phyloP scores from a whole-genome alignment of 2,797 vertebrate species.

The Tokudaia muenninki region DNA sequence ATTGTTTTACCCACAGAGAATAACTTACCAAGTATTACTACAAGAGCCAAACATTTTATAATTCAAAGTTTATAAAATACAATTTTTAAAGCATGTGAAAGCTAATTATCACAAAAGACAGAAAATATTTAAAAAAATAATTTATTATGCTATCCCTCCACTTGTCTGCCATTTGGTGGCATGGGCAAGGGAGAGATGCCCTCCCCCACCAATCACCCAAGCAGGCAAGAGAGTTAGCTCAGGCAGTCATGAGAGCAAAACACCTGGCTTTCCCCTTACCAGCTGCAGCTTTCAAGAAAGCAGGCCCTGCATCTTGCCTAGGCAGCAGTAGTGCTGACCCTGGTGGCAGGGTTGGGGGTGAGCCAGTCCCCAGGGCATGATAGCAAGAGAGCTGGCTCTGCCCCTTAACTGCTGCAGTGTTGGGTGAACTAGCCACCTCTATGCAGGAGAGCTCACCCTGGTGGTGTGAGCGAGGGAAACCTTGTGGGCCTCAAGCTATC shows the following conservation, averaged over 20 bases:
- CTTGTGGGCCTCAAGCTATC: not conserved
- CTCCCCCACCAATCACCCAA: not conserved
- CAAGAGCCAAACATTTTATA: not conserved
- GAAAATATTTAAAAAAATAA: not conserved
- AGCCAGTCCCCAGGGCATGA: not conserved
- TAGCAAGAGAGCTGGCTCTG: not conserved
- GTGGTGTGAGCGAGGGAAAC: not conserved
- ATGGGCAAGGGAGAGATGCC: not conserved
- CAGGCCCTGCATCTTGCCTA: not conserved
- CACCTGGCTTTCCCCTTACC: not conserved
- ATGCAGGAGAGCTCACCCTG: not conserved
- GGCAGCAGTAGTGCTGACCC: not conserved
- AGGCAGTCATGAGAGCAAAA: not conserved
- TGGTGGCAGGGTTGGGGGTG: not conserved
- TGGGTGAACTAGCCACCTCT: not conserved
- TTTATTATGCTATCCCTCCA: not conserved
- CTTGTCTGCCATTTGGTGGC: not conserved
- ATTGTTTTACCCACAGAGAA: not conserved
- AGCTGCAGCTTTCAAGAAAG: not conserved
- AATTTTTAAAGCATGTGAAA: not conserved
- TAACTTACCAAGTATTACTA: not conserved
- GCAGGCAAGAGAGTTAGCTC: not conserved
- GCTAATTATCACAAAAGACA: not conserved
- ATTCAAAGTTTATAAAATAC: not conserved
- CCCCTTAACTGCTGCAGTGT: not conserved